These are phyloP conservation scores for Ectropis crepuscularia DNA, from an alignment of 2,888 invertebrate species.

Conservation along the genomic window DNA sequence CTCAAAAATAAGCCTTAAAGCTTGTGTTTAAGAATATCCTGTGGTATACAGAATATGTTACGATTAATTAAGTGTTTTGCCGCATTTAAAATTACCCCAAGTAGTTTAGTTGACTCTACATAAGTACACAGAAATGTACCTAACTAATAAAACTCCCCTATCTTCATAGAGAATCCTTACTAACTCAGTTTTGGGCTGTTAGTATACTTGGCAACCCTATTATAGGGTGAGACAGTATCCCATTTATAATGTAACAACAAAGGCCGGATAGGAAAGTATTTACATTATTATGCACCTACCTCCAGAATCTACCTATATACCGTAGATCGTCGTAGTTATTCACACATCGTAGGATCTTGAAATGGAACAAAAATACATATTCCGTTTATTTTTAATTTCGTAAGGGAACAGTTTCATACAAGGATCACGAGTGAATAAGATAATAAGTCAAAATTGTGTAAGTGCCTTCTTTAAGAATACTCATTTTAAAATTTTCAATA, in stretches of 20 bases:
- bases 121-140: not conserved
- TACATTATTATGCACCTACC: not conserved
- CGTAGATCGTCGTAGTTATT: not conserved
- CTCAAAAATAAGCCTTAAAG: too few relatives aligned
- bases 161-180: constrained; percentile 15
- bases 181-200: constrained; percentile 6
- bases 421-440: not conserved
- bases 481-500: too few relatives aligned
- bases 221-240: constrained; percentile 11
- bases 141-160: constrained; percentile 8
- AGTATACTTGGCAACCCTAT: constrained; percentile 26
- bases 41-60: too few relatives aligned
- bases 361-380: too few relatives aligned
- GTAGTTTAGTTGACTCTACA: not conserved
- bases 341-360: not conserved
- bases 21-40: too few relatives aligned
- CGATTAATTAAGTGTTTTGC: not conserved
- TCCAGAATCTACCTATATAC: not conserved
- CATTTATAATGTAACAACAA: constrained; percentile 21
- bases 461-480: too few relatives aligned
- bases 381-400: too few relatives aligned
- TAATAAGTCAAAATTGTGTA: too few relatives aligned
- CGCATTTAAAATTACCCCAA: not conserved
- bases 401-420: too few relatives aligned
- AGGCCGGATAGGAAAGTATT: not conserved